phyloP scores from a whole-genome alignment of 2,888 invertebrate species.

The Spilosoma lubricipeda region DNA sequence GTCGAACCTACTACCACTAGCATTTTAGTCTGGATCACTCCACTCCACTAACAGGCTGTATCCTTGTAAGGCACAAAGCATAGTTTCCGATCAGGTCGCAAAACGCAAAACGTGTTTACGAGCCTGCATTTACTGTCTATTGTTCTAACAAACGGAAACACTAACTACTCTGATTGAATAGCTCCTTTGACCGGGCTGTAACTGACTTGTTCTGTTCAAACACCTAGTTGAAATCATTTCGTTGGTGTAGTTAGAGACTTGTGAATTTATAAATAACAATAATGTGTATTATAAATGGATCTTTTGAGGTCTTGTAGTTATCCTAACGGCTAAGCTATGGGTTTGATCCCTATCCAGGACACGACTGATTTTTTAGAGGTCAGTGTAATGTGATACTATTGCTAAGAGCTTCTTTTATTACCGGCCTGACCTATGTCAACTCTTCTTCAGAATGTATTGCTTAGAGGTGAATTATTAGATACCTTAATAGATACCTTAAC shows the following conservation, averaged over 20 bases:
- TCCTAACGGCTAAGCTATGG: too few species aligned
- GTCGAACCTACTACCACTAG: not conserved
- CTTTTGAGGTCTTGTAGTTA: not conserved
- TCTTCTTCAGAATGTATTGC: too few species aligned
- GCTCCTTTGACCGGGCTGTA: constrained; percentile 11
- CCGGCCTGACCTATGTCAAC: too few species aligned
- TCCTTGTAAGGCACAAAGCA: constrained; percentile 14
- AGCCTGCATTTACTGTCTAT: constrained; percentile 44
- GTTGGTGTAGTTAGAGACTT: not conserved
- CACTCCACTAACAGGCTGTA: not conserved
- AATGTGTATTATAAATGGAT: not conserved
- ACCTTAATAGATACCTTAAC: too few species aligned
- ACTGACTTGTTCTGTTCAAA: constrained; percentile 4
- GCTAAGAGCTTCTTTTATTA: too few species aligned
- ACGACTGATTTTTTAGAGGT: too few species aligned
- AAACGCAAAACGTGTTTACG: constrained; percentile 21
- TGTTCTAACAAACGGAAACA: constrained; percentile 52
- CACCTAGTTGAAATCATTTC: not conserved
- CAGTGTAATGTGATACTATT: too few species aligned
- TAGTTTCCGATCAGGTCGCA: constrained; percentile 29
- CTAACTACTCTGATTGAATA: constrained; percentile 33
- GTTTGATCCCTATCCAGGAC: too few species aligned
- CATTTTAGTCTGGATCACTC: not conserved
- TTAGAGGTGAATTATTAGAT: too few species aligned
- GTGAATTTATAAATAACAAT: not conserved